Percentiles rank a stretch among this genome's conserved stretches.
Evolutionary conservation across 2,888 invertebrate genomes (phyloP).

Genomic region (Zygogramma bicolorata): DNA sequence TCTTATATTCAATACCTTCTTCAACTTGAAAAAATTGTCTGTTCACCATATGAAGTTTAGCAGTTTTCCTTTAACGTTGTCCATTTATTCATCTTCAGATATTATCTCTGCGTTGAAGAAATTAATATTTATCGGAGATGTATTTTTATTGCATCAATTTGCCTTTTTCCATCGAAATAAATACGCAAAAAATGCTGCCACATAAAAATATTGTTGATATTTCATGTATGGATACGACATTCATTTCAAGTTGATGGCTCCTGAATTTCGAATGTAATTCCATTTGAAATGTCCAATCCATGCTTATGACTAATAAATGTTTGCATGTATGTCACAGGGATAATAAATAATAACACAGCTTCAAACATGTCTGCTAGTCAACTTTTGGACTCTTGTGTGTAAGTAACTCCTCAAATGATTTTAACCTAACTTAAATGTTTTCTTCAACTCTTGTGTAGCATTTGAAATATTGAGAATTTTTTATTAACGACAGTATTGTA

Average conservation of each 20-base stretch:
- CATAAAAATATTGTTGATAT: background rate
- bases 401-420: conserved; percentile 64
- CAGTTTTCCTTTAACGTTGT: too few species aligned
- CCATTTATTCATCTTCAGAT: too few species aligned
- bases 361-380: conserved; percentile 74
- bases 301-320: conserved; percentile 48
- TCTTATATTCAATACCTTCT: too few species aligned
- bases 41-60: too few species aligned
- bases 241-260: background rate
- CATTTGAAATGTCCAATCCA: conserved; percentile 29
- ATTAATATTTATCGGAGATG: too few species aligned
- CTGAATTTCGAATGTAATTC: conserved; percentile 29
- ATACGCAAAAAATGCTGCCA: background rate
- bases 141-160: too few species aligned
- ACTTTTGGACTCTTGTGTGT: conserved; percentile 76
- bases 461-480: background rate
- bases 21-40: background rate
- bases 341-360: conserved; percentile 57
- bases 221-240: background rate
- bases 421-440: background rate
- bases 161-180: background rate
- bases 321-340: conserved; percentile 62
- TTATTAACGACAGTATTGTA: background rate
- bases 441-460: background rate
- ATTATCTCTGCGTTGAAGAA: too few species aligned